Base-by-base conservation (phyloP, 2,113 vertebrate genomes). In the Carassius auratus region DNA sequence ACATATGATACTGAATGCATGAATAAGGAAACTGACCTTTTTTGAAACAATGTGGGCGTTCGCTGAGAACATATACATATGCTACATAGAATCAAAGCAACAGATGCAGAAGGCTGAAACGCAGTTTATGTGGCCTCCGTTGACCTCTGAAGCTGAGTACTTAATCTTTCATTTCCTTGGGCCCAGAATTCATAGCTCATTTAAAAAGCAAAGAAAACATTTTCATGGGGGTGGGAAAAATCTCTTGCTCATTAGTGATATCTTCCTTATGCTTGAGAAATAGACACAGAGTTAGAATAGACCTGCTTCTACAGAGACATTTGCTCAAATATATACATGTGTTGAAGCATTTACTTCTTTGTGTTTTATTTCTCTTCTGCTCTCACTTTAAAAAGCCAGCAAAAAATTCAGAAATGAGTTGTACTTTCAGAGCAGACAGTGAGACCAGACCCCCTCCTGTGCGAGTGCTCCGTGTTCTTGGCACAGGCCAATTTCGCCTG, bases 341-440 rank as follows among this genome's bases (percentile, higher is more conserved):
- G 21, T 62, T 79, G 21, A 57, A 62, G 21, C 21, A n/a, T 62
- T 80, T 45, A 17, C 14, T 80, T 64, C 10, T 66, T 66, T 30
- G n/a, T 74, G 42, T 4, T 75, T 48, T 26, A 80, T 80, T 80
- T 45, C 26, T 12, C 59, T 80, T 38, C 13, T 8, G 55, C 59
- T 61, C 76, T 79, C 9, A n/a, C 38, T 75, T 23, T 74, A 21
- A 48, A 48, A 48, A 74, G 8, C 17, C 79, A 33, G 66, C 13
- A 83, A 57, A 59, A 83, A 83, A 73, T 83, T 69, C 42, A 14
- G 15, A 50, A 81, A 81, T 73, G 7, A 73, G 68, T 19, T 8
- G 19, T 83, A 21, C 23, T 42, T 73, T 73, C 17, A 55, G 15
- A 26, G 50, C 26, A 57, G 64, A 57, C 50, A 57, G 50, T 2